These are phyloP conservation scores for Pterophyllum scalare DNA, from an alignment of 2,113 vertebrate genomes.

Conservation along the genomic window DNA sequence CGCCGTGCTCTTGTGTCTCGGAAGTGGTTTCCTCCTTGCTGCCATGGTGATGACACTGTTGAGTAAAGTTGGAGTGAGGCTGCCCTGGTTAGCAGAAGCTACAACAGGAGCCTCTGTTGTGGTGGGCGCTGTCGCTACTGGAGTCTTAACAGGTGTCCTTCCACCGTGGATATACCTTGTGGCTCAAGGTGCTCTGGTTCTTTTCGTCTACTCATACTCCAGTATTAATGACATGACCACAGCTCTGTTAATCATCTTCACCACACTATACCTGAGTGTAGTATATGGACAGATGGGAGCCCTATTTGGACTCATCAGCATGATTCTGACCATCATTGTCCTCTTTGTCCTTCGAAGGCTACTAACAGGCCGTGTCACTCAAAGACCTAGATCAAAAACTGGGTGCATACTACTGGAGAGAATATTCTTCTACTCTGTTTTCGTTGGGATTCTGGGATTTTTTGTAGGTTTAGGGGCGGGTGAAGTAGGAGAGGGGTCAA, in stretches of 20 bases:
- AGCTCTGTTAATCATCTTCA: constrained; percentile 67
- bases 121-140: constrained; percentile 48
- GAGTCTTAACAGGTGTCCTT: constrained; percentile 39
- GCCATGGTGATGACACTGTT: constrained; percentile 49
- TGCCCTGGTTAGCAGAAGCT: constrained; percentile 27
- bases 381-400: constrained; percentile 2
- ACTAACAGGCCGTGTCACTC: constrained; percentile 20
- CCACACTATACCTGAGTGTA: constrained; percentile 59
- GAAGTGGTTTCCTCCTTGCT: constrained; percentile 59
- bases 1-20: constrained; percentile 62
- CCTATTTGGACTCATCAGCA: constrained; percentile 37
- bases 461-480: constrained; percentile 49
- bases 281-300: constrained; percentile 51
- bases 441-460: constrained; percentile 63
- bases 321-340: constrained; percentile 35
- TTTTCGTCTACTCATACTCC: constrained; percentile 50
- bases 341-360: constrained; percentile 45
- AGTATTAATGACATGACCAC: constrained; percentile 66
- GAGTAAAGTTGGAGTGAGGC: neutral
- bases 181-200: constrained; percentile 50
- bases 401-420: constrained; percentile 50
- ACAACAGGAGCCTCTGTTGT: constrained; percentile 42
- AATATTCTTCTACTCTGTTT: constrained; percentile 65
- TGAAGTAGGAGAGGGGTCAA: constrained; percentile 1
- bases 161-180: constrained; percentile 48